Evolutionary conservation across 2,888 invertebrate species (phyloP).

Genomic region (Eucera pruinosa): DNA sequence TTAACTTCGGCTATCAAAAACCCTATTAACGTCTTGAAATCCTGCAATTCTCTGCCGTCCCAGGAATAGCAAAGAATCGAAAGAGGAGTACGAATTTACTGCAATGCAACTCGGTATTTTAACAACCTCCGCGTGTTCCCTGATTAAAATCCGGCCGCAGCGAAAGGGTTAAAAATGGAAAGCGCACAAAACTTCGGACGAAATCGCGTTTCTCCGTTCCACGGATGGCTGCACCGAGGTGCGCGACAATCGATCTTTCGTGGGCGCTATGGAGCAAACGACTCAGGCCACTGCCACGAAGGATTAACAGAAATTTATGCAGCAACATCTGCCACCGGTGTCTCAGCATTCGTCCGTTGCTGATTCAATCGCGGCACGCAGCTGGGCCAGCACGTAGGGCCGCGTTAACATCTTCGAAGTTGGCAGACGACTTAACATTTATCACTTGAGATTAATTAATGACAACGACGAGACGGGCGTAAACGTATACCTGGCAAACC

Average conservation of each 20-base stretch:
- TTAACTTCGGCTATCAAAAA: no score
- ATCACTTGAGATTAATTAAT: constrained; percentile 82
- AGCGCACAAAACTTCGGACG: no score
- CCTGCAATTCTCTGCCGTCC: no score
- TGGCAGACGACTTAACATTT: constrained; percentile 80
- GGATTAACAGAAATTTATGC: constrained; percentile 71
- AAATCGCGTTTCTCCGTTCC: no score
- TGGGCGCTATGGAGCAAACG: constrained; percentile 38
- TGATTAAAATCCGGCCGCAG: no score
- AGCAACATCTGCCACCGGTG: constrained; percentile 66
- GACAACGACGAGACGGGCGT: constrained; percentile 66
- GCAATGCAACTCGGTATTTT: no score
- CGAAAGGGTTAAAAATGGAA: no score
- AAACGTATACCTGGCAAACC: constrained; percentile 56
- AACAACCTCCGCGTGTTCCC: no score
- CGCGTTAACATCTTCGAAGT: constrained; percentile 75
- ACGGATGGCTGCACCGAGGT: no score
- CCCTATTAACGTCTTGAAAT: no score
- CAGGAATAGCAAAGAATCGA: no score
- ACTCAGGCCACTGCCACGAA: constrained; percentile 45
- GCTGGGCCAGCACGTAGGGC: constrained; percentile 62
- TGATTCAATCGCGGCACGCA: constrained; percentile 65
- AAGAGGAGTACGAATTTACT: no score
- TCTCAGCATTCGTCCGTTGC: constrained; percentile 56
- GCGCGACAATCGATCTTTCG: constrained; percentile 50